These are phyloP conservation scores for Spermophilus dauricus DNA, from an alignment of 2,113 vertebrate species.

Conservation along the genomic window DNA sequence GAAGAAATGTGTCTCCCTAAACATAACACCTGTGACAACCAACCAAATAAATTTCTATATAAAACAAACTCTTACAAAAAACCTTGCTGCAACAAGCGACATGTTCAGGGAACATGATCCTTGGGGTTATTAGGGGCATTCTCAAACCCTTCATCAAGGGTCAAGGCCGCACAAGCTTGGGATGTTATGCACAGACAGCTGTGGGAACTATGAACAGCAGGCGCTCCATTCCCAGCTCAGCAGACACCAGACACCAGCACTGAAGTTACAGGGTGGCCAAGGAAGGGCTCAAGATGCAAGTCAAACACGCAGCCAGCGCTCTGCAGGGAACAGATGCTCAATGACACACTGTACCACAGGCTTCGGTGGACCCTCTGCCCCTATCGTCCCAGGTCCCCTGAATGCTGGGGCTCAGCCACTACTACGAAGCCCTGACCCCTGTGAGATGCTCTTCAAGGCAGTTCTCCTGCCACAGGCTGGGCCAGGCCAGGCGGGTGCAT, in stretches of 20 bases:
- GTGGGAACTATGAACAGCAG: rapidly evolving
- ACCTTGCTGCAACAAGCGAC: background rate
- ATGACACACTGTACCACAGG: rapidly evolving
- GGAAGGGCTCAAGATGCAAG: background rate
- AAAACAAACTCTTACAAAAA: background rate
- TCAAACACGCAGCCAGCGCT: rapidly evolving
- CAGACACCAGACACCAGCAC: rapidly evolving
- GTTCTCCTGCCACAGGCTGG: background rate
- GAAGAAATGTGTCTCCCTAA: background rate
- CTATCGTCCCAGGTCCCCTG: background rate
- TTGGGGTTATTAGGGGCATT: rapidly evolving
- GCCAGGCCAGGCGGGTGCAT: too few relatives aligned
- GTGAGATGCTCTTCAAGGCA: background rate
- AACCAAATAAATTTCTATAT: background rate
- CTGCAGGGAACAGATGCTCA: background rate
- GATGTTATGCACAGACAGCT: rapidly evolving
- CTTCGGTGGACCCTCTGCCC: too few relatives aligned
- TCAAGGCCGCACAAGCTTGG: rapidly evolving
- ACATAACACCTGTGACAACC: background rate
- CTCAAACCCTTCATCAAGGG: background rate
- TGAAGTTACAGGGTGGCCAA: rapidly evolving
- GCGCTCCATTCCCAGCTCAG: rapidly evolving
- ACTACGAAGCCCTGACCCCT: background rate
- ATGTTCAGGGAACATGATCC: rapidly evolving
- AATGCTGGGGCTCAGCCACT: too few relatives aligned